Percentiles rank a stretch among this genome's conserved stretches.
These are phyloP conservation scores for Sepiola atlantica DNA, from an alignment of 2,888 invertebrate genomes.

Conservation along the genomic window DNA sequence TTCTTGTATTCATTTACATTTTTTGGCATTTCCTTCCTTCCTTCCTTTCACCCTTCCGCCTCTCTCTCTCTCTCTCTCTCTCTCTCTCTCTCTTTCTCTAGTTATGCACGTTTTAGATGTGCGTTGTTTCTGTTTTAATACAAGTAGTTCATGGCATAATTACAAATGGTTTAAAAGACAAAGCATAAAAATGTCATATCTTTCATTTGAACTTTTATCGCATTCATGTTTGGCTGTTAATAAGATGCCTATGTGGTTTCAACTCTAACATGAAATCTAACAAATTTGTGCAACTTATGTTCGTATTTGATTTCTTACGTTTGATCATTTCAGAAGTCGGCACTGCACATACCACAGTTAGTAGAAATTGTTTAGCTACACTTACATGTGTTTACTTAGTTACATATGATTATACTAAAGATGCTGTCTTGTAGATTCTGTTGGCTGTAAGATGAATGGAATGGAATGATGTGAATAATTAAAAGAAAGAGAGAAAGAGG, in stretches of 20 bases:
- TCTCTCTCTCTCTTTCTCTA: not conserved
- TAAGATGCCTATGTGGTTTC: not conserved
- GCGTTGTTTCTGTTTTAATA: not conserved
- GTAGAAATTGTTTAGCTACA: not conserved
- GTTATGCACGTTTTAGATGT: not conserved
- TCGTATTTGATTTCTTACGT: not conserved
- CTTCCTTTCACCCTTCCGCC: too few species aligned
- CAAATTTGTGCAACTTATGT: not conserved
- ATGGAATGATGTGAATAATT: too few species aligned
- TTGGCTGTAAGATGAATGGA: not conserved
- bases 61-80: not conserved
- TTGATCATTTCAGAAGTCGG: not conserved
- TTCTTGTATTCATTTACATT: slow-evolving; percentile 32
- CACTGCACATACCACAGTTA: not conserved
- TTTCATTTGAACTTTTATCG: not conserved
- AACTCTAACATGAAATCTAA: not conserved
- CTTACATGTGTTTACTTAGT: not conserved
- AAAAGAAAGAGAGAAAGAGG: too few species aligned
- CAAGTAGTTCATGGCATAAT: not conserved
- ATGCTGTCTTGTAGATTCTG: not conserved
- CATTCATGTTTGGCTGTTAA: too few species aligned
- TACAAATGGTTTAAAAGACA: not conserved
- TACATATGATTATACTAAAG: not conserved
- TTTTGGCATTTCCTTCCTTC: not conserved
- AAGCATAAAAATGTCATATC: not conserved